A percentile compares a stretch with the other conserved stretches of the same genome.
These are phyloP conservation scores for Cantharis flavilabris DNA, from an alignment of 2,888 invertebrate genomes.

Conservation along the genomic window DNA sequence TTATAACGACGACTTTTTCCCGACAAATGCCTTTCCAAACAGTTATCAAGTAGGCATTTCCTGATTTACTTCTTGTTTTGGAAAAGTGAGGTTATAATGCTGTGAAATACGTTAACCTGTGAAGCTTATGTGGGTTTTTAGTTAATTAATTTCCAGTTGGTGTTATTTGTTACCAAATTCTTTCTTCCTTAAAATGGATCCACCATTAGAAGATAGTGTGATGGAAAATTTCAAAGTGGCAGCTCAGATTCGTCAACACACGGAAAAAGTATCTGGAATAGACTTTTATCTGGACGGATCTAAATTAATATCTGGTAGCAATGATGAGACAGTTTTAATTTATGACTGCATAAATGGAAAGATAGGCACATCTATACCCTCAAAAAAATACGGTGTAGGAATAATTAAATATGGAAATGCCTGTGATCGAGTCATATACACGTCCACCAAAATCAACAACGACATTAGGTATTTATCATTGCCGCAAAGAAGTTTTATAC, in stretches of 20 bases:
- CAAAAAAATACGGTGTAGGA: constrained; percentile 99
- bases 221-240: constrained; percentile 96
- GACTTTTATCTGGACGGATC: constrained; percentile 96
- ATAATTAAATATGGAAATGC: constrained; percentile 98
- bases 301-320: constrained; percentile 95
- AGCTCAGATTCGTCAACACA: constrained; percentile 96
- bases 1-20: no score
- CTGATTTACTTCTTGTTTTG: no score
- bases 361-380: constrained; percentile 94
- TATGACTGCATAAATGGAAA: constrained; percentile 99
- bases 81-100: no score
- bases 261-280: constrained; percentile 96
- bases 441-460: constrained; percentile 99
- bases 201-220: constrained; percentile 92
- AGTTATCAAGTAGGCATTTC: no score
- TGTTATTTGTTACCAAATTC: no score
- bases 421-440: constrained; percentile 96
- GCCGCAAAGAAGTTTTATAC: constrained; percentile 98
- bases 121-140: no score
- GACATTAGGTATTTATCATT: constrained; percentile 97
- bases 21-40: no score
- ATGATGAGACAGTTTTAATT: constrained; percentile 99
- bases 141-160: no score
- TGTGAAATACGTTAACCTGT: no score
- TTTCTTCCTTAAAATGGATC: constrained; percentile 36